Base-by-base conservation (phyloP, 1,140 invertebrate genomes). In the Scaptomyza montana region DNA sequence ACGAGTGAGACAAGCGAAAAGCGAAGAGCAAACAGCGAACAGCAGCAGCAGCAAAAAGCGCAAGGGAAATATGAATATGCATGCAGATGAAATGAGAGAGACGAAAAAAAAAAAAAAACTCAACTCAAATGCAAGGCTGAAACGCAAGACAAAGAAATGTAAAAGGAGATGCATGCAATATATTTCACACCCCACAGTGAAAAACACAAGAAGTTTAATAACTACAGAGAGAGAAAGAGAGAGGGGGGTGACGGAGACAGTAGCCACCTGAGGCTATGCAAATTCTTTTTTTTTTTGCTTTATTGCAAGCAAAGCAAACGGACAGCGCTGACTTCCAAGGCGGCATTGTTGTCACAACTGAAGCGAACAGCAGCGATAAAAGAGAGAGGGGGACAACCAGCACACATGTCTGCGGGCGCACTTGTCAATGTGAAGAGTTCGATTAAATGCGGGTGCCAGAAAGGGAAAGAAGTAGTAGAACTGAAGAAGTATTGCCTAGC, bases 21-120 rank as follows among this genome's bases (percentile, higher is more conserved):
- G 21, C 21, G 21, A 25, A 47, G 43, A 36, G 33, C 21, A 25
- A 25, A 25, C 21, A 36, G 33, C 50, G 49, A 67, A 21, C 28
- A 67, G 12, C 33, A 62, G 25, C 43, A 72, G 47, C 41, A 66
- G 57, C 41, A 62, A 77, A 77, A 73, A 60, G 64, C 65, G 74
- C 75, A 74, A 71, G 75, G 39, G 71, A 78, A 78, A 71, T 78
- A 78, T 78, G 66, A 78, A 78, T 78, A 78, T 78, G 72, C 66
- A 71, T 60, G 60, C 33, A 60, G 47, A 39, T 54, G 50, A 16
- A 50, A 30, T 36, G 50, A 33, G 55, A 30, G 50, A 54, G 21
- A 16, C 2, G 5, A 10, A 54, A 8, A 5, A 45, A 60, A 28
- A 60, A 21, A 43, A 53, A 43, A 61, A 59, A 13, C 57, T 19